Evolutionary conservation across 2,888 invertebrate species (phyloP), one percentile per base, ranked within the genome.

Genomic region (Acanthacorydalis orientalis): DNA sequence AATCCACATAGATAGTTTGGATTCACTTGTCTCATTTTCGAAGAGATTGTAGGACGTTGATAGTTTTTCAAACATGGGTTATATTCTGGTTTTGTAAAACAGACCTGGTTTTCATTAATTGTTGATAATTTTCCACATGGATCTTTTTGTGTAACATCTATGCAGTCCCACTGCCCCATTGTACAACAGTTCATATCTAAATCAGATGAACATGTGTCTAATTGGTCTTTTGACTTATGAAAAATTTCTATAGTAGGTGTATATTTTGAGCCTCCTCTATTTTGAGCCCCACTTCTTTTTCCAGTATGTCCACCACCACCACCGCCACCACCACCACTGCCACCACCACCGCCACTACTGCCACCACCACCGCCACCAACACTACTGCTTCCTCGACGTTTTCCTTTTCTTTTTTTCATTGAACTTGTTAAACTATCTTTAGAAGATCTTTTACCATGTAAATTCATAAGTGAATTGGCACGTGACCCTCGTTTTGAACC

Each of bases 21-120:
- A 32, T 72, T 70, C 0, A 72, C 72, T 57, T 74, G 74, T 57
- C 79, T 80, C 69, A 78, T 69, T 57, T 71, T 73, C 0, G 80
- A 80, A 0, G 80, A 72, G n/a, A 76, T 70, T 0, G 80, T 80
- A 4, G 80, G 78, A 58, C 70, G 56, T 59, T 78, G 75, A 57
- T 80, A 80, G 33, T 59, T 15, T 43, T 23, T n/a, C 15, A 14
- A 10, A 31, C 10, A 32, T 32, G 43, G 12, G 32, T 23, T 15
- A 11, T n/a, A 10, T n/a, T 9, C 32, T 41, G 41, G 16, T 41
- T n/a, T 38, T 38, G 38, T 38, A 38, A 10, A 38, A 9, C 9
- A 15, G 2, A 15, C 15, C 12, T 14, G 3, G 2, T 38, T 15
- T 38, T 38, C 15, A 6, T 8, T 38, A 38, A n/a, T 10, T 41